A percentile compares a stretch with the other conserved stretches of the same genome.
Evolutionary conservation across 2,113 vertebrate species (phyloP).

Genomic region (Xiphophorus maculatus): DNA sequence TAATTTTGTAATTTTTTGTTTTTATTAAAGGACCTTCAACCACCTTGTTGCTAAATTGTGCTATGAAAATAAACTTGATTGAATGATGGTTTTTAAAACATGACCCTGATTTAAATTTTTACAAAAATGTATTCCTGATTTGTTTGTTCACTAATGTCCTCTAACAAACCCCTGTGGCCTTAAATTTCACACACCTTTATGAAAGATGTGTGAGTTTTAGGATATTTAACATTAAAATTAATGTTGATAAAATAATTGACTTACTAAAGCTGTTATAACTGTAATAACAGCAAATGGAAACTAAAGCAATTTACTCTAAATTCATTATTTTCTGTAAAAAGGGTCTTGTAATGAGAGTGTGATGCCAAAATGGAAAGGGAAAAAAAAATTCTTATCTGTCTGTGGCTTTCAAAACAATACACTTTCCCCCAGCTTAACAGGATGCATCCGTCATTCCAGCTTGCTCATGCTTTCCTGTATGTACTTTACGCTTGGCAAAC

Average conservation of each 20-base stretch:
- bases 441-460: conserved; percentile 42
- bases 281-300: too few relatives aligned
- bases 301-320: too few relatives aligned
- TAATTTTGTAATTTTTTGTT: too few relatives aligned
- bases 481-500: conserved; percentile 62
- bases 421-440: conserved; percentile 57
- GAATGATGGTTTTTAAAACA: too few relatives aligned
- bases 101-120: not conserved
- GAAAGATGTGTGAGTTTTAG: not conserved
- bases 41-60: too few relatives aligned
- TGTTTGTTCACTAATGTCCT: not conserved
- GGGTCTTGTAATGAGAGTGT: not conserved
- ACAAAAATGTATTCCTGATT: not conserved
- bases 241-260: not conserved
- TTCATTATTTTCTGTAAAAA: not conserved
- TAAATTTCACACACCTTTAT: not conserved
- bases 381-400: conserved; percentile 10
- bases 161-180: not conserved
- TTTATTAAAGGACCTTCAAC: too few relatives aligned
- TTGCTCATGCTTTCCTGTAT: conserved; percentile 56
- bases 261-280: not conserved
- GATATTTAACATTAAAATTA: not conserved
- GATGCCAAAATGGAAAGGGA: not conserved
- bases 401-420: conserved; percentile 16
- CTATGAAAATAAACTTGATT: too few relatives aligned